A percentile compares a stretch with the other conserved stretches of the same genome.
These are phyloP conservation scores for Cryptus viduatorius DNA, from an alignment of 2,888 invertebrate genomes.

Conservation along the genomic window DNA sequence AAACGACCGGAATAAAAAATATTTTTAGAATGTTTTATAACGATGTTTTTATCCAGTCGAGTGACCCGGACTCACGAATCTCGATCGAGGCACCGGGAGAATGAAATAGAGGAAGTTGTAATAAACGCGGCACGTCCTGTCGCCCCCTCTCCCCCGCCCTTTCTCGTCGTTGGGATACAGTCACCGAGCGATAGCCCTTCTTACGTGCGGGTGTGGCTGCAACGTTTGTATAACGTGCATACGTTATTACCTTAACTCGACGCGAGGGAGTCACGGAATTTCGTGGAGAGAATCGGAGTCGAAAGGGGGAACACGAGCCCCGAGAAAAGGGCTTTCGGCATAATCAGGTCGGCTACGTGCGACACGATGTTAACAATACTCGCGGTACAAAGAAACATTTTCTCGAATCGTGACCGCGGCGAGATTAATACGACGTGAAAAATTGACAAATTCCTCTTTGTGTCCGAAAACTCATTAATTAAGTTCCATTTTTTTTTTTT, in stretches of 20 bases:
- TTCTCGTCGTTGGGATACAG: neutral
- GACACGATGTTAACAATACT: slow-evolving; percentile 35
- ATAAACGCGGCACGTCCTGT: slow-evolving; percentile 67
- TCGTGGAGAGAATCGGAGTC: slow-evolving; percentile 23
- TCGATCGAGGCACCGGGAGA: slow-evolving; percentile 42
- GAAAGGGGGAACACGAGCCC: slow-evolving; percentile 5
- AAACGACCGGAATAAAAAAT: no score
- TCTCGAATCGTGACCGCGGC: slow-evolving; percentile 47
- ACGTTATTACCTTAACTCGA: slow-evolving; percentile 33
- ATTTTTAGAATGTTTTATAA: slow-evolving; percentile 14
- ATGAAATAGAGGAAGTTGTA: slow-evolving; percentile 68
- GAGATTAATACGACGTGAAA: slow-evolving; percentile 36
- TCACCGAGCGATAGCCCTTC: slow-evolving; percentile 43
- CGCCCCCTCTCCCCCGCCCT: slow-evolving; percentile 5
- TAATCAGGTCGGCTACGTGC: slow-evolving; percentile 52
- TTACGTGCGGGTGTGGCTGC: slow-evolving; percentile 48
- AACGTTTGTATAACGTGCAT: slow-evolving; percentile 51
- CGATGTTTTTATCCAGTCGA: slow-evolving; percentile 60
- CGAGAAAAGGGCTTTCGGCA: slow-evolving; percentile 25
- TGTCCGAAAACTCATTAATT: slow-evolving; percentile 24
- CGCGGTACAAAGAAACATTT: slow-evolving; percentile 50
- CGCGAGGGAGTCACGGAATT: slow-evolving; percentile 43
- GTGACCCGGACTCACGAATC: slow-evolving; percentile 59
- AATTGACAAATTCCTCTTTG: slow-evolving; percentile 20
- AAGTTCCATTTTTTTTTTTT: no score